Conservation (phyloP, 1,140 invertebrate genomes). For the Drosophila kanapiae region DNA sequence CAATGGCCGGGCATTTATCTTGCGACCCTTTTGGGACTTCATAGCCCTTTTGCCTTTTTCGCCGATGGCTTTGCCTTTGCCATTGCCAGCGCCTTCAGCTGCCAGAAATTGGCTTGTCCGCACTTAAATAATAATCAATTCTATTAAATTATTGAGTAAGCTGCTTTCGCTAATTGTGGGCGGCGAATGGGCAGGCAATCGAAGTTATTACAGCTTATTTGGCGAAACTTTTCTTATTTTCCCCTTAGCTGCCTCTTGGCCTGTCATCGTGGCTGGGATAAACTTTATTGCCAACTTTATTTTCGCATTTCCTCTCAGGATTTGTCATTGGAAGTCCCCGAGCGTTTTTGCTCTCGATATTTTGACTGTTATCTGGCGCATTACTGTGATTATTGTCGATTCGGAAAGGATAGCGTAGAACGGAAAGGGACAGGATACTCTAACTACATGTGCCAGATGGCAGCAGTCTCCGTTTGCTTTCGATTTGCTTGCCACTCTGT, state of each 20-base stretch:
- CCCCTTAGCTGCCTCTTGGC: conserved; percentile 40
- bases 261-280: conserved; percentile 52
- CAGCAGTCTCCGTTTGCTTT: conserved; percentile 21
- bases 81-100: conserved; percentile 8
- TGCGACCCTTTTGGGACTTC: conserved; percentile 56
- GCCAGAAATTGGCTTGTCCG: conserved; percentile 65
- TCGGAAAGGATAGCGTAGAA: conserved; percentile 5
- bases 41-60: conserved; percentile 29
- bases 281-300: conserved; percentile 70
- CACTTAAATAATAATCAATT: conserved; percentile 84
- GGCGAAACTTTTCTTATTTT: conserved; percentile 72
- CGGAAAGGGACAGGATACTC: conserved; percentile 21
- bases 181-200: conserved; percentile 11
- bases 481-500: conserved; percentile 13
- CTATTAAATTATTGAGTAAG: conserved; percentile 78
- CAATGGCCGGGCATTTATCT: conserved; percentile 56
- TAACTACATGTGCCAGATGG: conserved; percentile 50
- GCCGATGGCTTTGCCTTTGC: neutral
- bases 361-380: conserved; percentile 64
- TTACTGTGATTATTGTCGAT: conserved; percentile 64
- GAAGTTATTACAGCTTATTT: conserved; percentile 62
- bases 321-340: conserved; percentile 40
- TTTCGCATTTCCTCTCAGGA: conserved; percentile 49
- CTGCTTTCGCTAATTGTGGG: conserved; percentile 72
- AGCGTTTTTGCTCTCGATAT: conserved; percentile 45